Percentiles rank a stretch among this genome's conserved stretches.
Conservation (phyloP, 2,888 invertebrate species). For the Dryobotodes eremita region DNA sequence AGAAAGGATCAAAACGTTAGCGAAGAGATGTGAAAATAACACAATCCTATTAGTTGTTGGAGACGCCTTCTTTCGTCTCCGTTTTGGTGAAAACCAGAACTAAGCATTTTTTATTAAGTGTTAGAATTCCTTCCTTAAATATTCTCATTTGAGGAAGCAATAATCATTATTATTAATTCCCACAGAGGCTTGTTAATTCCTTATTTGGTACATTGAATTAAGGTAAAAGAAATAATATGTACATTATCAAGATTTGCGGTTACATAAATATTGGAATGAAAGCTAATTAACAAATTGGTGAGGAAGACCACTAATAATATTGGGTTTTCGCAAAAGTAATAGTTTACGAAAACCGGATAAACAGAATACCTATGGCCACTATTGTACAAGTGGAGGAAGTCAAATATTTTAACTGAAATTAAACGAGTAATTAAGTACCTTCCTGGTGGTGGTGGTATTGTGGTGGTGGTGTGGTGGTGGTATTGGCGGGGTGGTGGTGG, state of each 20-base stretch:
- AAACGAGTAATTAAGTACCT: neutral
- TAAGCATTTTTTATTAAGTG: neutral
- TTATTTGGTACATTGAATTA: neutral
- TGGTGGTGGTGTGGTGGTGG: too few relatives aligned
- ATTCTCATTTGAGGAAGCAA: neutral
- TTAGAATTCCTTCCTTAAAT: neutral
- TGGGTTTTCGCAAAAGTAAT: too few relatives aligned
- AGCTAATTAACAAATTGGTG: neutral
- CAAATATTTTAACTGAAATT: slow-evolving; percentile 4
- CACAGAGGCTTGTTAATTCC: too few relatives aligned
- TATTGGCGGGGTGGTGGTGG: too few relatives aligned
- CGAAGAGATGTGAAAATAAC: neutral
- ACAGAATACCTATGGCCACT: slow-evolving; percentile 21
- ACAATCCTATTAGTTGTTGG: neutral
- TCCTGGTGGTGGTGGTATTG: neutral
- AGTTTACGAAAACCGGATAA: too few relatives aligned
- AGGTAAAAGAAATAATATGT: slow-evolving; percentile 6
- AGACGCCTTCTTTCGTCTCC: neutral
- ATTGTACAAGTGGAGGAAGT: neutral
- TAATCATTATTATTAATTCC: neutral
- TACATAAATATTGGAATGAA: neutral
- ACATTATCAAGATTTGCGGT: neutral
- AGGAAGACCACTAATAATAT: too few relatives aligned
- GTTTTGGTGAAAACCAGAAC: neutral
- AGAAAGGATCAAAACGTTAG: neutral